These are phyloP conservation scores for Bovichtus variegatus DNA, from an alignment of 2,797 vertebrate genomes.

Conservation along the genomic window DNA sequence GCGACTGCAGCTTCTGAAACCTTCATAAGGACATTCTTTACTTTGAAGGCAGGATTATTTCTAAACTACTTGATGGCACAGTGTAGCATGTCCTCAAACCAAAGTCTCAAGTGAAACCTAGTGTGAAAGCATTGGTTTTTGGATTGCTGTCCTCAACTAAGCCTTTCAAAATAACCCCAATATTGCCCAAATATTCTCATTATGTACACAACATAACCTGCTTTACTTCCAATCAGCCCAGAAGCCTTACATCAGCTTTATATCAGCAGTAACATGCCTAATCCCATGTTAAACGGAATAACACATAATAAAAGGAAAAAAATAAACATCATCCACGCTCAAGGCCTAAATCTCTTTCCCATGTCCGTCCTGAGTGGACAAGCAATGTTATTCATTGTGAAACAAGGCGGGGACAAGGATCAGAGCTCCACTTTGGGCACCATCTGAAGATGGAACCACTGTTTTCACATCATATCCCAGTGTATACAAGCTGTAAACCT, in stretches of 20 bases:
- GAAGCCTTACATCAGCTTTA: slow-evolving; percentile 75
- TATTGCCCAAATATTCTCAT: slow-evolving; percentile 81
- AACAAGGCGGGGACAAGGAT: slow-evolving; percentile 85
- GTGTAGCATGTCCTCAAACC: slow-evolving; percentile 15
- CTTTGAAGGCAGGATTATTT: background rate
- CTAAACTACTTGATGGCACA: background rate
- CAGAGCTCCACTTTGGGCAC: slow-evolving; percentile 70
- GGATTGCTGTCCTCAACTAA: slow-evolving; percentile 54
- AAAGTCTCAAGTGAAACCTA: slow-evolving; percentile 30
- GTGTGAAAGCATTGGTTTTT: slow-evolving; percentile 33
- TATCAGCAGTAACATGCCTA: slow-evolving; percentile 79
- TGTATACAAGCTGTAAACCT: slow-evolving; percentile 86
- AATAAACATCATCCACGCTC: slow-evolving; percentile 78
- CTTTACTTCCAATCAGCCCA: slow-evolving; percentile 82
- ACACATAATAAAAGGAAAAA: slow-evolving; percentile 73
- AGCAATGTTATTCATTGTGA: slow-evolving; percentile 84
- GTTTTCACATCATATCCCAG: slow-evolving; percentile 76
- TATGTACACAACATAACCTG: slow-evolving; percentile 77
- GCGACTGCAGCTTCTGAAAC: background rate
- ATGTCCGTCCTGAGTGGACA: slow-evolving; percentile 83
- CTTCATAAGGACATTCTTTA: background rate
- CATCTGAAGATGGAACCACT: slow-evolving; percentile 78
- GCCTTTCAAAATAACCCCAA: slow-evolving; percentile 81
- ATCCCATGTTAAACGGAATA: slow-evolving; percentile 84
- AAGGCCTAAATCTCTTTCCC: slow-evolving; percentile 83